Conservation (phyloP, 2,113 vertebrate genomes). For the Actenoides hombroni region DNA sequence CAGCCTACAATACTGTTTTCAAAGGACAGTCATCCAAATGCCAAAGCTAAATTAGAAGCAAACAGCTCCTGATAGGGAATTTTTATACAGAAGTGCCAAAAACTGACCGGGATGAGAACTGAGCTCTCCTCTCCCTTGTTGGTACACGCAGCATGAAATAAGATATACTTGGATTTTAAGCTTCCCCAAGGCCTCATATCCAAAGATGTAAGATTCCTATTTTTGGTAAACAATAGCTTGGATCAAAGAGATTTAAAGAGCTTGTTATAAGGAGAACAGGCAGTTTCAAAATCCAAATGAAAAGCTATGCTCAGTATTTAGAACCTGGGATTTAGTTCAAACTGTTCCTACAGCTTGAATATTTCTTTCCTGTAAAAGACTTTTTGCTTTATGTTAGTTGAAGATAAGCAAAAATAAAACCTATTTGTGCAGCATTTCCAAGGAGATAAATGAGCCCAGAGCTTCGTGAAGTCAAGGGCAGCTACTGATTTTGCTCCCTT, state of each 20-base stretch:
- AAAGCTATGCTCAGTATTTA: not conserved
- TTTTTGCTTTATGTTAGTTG: not conserved
- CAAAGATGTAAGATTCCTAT: not conserved
- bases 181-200: not conserved
- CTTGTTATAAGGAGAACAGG: not conserved
- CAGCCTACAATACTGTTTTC: not conserved
- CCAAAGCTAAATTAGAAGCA: not conserved
- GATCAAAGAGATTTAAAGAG: not conserved
- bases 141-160: not conserved
- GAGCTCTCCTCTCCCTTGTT: not conserved
- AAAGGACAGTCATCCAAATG: not conserved
- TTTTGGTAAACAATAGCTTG: not conserved
- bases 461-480: not conserved
- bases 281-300: not conserved
- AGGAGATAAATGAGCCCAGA: not conserved
- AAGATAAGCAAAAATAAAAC: constrained; percentile 5
- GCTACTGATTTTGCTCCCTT: not conserved
- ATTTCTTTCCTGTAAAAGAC: not conserved
- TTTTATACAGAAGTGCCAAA: not conserved
- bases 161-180: not conserved
- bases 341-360: not conserved
- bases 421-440: not conserved
- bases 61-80: not conserved
- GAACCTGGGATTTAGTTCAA: not conserved
- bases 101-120: not conserved